Conservation (phyloP, 2,888 invertebrate genomes). For the Eupithecia inturbata region DNA sequence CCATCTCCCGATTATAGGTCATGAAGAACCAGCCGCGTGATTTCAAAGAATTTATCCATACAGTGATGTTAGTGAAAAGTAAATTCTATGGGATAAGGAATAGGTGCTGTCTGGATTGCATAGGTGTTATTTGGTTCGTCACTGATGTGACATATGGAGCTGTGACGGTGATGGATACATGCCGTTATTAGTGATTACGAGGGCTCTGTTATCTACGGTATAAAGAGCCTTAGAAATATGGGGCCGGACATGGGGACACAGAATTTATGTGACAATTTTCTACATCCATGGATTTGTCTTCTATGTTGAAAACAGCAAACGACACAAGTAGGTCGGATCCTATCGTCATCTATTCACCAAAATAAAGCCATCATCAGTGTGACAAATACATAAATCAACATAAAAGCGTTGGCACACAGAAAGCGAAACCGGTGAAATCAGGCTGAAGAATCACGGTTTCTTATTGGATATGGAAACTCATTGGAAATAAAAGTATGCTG, state of each 20-base stretch:
- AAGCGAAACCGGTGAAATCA: background rate
- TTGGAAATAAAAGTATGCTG: background rate
- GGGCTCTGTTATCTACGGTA: conserved; percentile 70
- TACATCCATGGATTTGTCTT: background rate
- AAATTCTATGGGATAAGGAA: conserved; percentile 37
- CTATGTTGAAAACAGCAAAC: conserved; percentile 14
- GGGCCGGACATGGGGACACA: conserved; percentile 9
- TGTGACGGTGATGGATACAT: conserved; percentile 69
- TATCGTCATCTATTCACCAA: conserved; percentile 36
- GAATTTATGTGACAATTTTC: background rate
- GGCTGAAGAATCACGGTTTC: background rate
- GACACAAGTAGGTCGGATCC: conserved; percentile 35
- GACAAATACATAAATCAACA: conserved; percentile 31
- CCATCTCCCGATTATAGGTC: conserved; percentile 50
- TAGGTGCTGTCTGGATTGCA: conserved; percentile 34
- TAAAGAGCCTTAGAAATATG: conserved; percentile 58
- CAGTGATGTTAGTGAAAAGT: conserved; percentile 48
- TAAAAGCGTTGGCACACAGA: conserved; percentile 10
- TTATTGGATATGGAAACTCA: background rate
- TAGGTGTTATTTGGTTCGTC: conserved; percentile 49
- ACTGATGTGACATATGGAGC: conserved; percentile 70
- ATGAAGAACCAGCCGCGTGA: conserved; percentile 53
- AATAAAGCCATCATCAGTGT: conserved; percentile 39
- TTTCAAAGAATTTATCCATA: conserved; percentile 54
- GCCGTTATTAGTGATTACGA: conserved; percentile 75